Base-by-base conservation (phyloP, 2,888 invertebrate species). In the Coelogynopora nodosa region DNA sequence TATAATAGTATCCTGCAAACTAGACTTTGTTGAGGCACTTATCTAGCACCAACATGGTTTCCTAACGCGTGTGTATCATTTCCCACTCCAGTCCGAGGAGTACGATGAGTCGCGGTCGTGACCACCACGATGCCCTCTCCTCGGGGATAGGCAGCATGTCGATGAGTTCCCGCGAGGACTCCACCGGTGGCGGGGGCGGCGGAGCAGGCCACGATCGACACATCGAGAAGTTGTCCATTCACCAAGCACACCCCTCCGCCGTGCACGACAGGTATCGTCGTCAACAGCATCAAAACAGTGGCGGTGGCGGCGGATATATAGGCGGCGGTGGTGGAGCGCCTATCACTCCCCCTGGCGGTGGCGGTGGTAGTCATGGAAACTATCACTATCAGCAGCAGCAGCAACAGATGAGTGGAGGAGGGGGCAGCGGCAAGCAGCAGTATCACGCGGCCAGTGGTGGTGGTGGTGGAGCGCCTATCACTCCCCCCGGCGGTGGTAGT, bases 71-170 rank as follows among this genome's bases (percentile, higher is more conserved):
- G n/a, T n/a, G n/a, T n/a, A n/a, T n/a, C n/a, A n/a, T n/a, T n/a
- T n/a, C n/a, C 49, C 74, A 2, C 74, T 74, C 10, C 23, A 74
- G 74, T 74, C 23, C 5, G 5, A 13, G 23, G 74, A 74, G 2
- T 23, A 74, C 23, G 27, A 74, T 5, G 5, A 74, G 74, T 74
- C 74, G 74, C 5, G 23, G 74, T 26, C 74, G 74, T 26, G 27
- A 74, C 23, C 74, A 74, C 27, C 74, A 74, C 23, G 74, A 74
- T 74, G 74, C 74, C 2, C 74, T 74, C 18, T 74, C 74, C 74
- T 74, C 74, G 27, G 74, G 74, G 2, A 74, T 74, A 5, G 74
- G 74, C 5, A 13, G 10, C 23, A 10, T 74, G 2, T 74, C 74
- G 5, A 74, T 74, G 74, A 74, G 74, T 26, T 74, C 74, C 2